Evolutionary conservation across 2,888 invertebrate genomes (phyloP), one percentile per base, ranked within the genome.

Genomic region (Mantis religiosa): DNA sequence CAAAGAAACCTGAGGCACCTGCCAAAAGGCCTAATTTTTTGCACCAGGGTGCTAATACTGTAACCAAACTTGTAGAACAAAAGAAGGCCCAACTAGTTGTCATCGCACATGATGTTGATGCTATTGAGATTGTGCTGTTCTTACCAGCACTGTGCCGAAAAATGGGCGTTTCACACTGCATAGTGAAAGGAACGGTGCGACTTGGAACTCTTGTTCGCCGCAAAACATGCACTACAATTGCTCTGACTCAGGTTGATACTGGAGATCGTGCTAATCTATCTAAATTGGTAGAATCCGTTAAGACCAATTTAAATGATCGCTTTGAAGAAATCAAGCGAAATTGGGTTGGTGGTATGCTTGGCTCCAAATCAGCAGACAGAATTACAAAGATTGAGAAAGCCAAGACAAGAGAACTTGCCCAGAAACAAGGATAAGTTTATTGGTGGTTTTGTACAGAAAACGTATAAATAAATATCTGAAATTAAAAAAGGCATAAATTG

Each of bases 81-180:
- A 99, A 99, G 95, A 99, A 99, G 94, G 99, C 99, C 82, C 98
- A 98, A 93, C 95, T 99, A 90, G 99, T 99, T 28, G 97, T 99
- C 91, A 99, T 99, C 92, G 98, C 99, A 88, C 99, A 99, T 92
- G 99, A 99, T 95, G 99, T 99, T 81, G 99, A 99, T 93, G 99
- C 99, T 81, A 96, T 99, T 93, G 99, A 99, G 98, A 94, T 99
- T 93, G 99, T 99, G 3, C 95, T 99, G 82, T 99, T 98, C 95
- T 95, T 99, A 92, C 99, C 99, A 83, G 98, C 99, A 54, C 95
- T 99, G 91, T 99, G 99, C 95, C 97, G 99, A 92, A 99, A 99
- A 94, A 99, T 99, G 99, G 99, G 99, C 90, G 98, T 99, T n/a
- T 99, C 99, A 28, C 99, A 99, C 94, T 99, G 99, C 94, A 99